Base-by-base conservation (phyloP, 2,113 vertebrate genomes). In the Perca schrenkii region DNA sequence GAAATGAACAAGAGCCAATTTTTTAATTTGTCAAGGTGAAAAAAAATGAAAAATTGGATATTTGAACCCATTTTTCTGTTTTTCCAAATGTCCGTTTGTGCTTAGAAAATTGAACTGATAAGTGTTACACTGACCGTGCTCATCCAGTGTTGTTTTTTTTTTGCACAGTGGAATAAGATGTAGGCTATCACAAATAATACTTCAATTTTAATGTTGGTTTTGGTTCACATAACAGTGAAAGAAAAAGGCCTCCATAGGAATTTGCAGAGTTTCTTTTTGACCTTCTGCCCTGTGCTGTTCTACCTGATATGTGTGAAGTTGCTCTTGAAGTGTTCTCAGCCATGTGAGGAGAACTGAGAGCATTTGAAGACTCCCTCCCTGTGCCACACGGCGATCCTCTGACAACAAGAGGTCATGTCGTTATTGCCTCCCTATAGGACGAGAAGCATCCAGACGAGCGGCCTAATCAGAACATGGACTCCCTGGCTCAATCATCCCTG, bases 401-500 rank as follows among this genome's bases (percentile, higher is more conserved):
- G 83, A 89, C 92, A 93, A 90, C 90, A 90, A 74, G 82, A 88
- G 93, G 95, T 95, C 94, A 94, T 96, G 95, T 94, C 90, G 85
- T 94, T 94, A 91, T 88, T 69, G 88, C 91, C 93, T 93, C 94
- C 90, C 93, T 94, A 93, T 90, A 89, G 93, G 93, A 90, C 79
- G 84, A 80, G 94, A 87, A 82, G 83, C 81, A 93, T 89, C 91
- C 92, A 91, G 93, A 94, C 94, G 93, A 80, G 70, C 93, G 84
- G 89, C 70, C 96, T 96, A 97, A 97, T 97, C 97, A 96, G 89
- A 95, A 92, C 93, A 91, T 90, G 86, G 89, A 89, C 93, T 96
- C 95, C 94, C 92, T 91, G 91, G 90, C 91, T 92, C 96, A 96
- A 97, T 98, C 97, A 97, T 96, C 97, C 62, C 96, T 95, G 96